Evolutionary conservation across 2,888 invertebrate species (phyloP).

Genomic region (Phalera bucephala): DNA sequence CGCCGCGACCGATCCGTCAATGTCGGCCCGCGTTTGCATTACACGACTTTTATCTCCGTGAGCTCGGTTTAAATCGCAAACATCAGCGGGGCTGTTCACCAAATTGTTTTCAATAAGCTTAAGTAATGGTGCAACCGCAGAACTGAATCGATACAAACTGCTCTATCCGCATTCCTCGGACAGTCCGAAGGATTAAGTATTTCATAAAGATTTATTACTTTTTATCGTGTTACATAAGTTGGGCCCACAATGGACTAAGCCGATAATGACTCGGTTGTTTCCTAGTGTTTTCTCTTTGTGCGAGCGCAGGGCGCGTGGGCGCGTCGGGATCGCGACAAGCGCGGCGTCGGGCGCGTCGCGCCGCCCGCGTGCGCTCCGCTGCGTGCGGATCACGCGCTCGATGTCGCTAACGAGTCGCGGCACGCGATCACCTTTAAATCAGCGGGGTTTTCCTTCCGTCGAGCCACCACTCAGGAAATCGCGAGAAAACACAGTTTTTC

Average conservation of each 20-base stretch:
- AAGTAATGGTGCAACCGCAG: constrained; percentile 67
- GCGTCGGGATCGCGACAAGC: constrained; percentile 44
- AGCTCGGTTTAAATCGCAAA: constrained; percentile 74
- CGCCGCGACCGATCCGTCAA: constrained; percentile 79
- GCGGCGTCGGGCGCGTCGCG: constrained; percentile 24
- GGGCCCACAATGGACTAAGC: constrained; percentile 55
- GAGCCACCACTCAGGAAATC: constrained; percentile 69
- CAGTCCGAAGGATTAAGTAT: constrained; percentile 65
- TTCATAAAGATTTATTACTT: constrained; percentile 69
- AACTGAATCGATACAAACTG: constrained; percentile 52
- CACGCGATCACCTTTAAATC: constrained; percentile 72
- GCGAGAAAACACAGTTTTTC: constrained; percentile 78
- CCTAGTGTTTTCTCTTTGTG: constrained; percentile 49
- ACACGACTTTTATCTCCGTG: constrained; percentile 76
- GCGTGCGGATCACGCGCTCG: constrained; percentile 27
- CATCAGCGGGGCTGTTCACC: constrained; percentile 76
- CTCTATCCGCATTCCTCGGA: constrained; percentile 54
- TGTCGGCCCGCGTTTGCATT: constrained; percentile 79
- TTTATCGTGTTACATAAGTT: constrained; percentile 68
- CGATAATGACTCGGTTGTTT: constrained; percentile 63
- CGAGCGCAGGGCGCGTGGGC: constrained; percentile 38
- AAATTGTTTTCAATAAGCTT: constrained; percentile 80
- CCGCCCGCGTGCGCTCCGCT: constrained; percentile 13
- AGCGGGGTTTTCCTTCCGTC: constrained; percentile 79
- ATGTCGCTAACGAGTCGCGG: constrained; percentile 62